These are phyloP conservation scores for Laodelphax striatellus DNA, from an alignment of 1,140 invertebrate genomes.

Conservation along the genomic window DNA sequence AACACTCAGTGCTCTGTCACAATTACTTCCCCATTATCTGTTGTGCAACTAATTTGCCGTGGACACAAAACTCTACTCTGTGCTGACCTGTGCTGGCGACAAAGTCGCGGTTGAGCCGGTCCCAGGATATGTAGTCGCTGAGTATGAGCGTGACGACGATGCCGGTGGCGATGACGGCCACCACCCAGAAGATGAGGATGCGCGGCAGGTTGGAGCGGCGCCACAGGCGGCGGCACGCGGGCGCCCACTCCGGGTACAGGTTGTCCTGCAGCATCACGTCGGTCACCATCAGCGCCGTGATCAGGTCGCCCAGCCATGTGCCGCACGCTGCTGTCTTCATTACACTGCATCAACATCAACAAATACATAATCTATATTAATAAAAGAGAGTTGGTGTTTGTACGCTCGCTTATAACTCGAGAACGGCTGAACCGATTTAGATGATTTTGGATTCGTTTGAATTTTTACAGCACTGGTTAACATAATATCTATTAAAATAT, in stretches of 20 bases:
- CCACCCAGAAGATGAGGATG: constrained; percentile 41
- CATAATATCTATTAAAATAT: no score
- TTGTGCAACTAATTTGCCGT: no score
- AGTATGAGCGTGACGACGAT: constrained; percentile 40
- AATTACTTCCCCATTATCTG: no score
- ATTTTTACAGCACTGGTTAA: no score
- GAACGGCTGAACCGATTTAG: no score
- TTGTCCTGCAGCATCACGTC: constrained; percentile 48
- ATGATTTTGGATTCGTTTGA: no score
- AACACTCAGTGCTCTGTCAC: no score
- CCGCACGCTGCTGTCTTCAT: constrained; percentile 45
- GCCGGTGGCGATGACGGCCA: constrained; percentile 32
- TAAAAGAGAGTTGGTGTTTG: no score
- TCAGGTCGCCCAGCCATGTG: constrained; percentile 44
- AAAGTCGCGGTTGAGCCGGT: constrained; percentile 39
- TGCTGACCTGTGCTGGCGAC: constrained; percentile 35
- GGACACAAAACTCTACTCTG: no score
- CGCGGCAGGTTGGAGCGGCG: constrained; percentile 31
- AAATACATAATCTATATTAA: no score
- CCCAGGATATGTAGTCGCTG: constrained; percentile 42
- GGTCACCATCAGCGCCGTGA: constrained; percentile 42
- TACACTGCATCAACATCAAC: constrained; percentile 28
- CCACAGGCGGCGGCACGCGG: constrained; percentile 33
- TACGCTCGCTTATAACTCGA: no score
- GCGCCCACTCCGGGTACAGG: constrained; percentile 40